A percentile compares a stretch with the other conserved stretches of the same genome.
Evolutionary conservation across 2,113 vertebrate genomes (phyloP).

Genomic region (Athene cunicularia): DNA sequence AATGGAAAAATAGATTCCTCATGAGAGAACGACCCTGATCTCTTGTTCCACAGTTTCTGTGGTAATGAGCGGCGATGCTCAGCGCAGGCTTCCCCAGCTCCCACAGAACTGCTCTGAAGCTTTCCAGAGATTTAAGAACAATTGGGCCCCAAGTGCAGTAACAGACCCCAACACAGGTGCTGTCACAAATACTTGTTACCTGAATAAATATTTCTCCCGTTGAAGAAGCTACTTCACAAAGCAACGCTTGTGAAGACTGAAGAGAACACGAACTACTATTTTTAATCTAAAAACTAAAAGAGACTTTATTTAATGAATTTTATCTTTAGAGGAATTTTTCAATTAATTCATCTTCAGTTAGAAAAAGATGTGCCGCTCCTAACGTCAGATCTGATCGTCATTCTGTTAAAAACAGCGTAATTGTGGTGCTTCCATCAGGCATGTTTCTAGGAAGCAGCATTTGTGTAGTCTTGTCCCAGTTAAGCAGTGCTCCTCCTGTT

Average conservation of each 20-base stretch:
- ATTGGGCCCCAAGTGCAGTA: background rate
- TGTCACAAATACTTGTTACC: background rate
- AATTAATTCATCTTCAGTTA: background rate
- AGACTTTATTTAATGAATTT: background rate
- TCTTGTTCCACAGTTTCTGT: background rate
- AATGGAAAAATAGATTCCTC: background rate
- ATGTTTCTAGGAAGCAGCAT: fast-evolving
- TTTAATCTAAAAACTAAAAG: background rate
- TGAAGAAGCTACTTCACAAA: background rate
- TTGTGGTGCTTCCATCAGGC: background rate
- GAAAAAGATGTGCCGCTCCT: background rate
- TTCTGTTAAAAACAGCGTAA: background rate
- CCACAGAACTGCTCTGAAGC: background rate
- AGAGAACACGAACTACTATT: background rate
- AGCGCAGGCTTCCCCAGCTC: background rate
- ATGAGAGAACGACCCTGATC: background rate
- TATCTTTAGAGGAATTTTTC: background rate
- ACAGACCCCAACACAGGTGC: background rate
- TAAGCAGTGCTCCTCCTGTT: background rate
- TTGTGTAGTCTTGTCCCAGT: background rate
- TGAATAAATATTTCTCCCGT: background rate
- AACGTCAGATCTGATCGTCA: background rate
- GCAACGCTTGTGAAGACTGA: background rate
- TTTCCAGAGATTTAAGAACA: background rate
- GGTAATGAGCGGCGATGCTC: background rate